Conservation (phyloP, 2,113 vertebrate genomes). For the Varanus komodoensis region DNA sequence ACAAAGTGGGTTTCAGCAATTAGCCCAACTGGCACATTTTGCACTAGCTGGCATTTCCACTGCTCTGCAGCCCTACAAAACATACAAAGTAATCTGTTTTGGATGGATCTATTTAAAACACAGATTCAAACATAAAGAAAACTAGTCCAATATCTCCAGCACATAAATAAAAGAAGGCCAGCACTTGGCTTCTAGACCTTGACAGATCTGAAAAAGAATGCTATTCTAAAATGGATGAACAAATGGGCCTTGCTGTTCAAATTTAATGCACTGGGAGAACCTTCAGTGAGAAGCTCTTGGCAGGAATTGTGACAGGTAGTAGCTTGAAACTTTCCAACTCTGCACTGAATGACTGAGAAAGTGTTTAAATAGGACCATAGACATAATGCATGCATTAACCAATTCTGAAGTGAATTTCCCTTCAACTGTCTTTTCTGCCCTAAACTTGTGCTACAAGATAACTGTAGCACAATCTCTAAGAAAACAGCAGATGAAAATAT, state of each 20-base stretch:
- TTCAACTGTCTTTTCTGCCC: constrained; percentile 1
- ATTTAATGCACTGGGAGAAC: not conserved
- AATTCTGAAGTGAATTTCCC: not conserved
- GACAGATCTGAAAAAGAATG: not conserved
- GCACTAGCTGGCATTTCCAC: not conserved
- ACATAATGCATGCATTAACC: not conserved
- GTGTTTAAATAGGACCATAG: not conserved
- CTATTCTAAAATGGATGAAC: not conserved
- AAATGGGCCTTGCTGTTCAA: not conserved
- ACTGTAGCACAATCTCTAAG: not conserved
- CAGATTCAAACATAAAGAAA: not conserved
- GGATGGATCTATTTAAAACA: not conserved
- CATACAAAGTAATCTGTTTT: not conserved
- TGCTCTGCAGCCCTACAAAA: not conserved
- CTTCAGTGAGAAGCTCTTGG: not conserved
- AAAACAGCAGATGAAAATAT: not conserved
- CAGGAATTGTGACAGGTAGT: not conserved
- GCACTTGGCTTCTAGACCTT: not conserved
- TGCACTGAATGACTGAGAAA: not conserved
- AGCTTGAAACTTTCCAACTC: not conserved
- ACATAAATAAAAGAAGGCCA: not conserved
- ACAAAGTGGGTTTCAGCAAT: not conserved
- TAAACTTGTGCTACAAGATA: not conserved
- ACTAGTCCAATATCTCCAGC: not conserved
- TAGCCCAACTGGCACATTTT: not conserved